A percentile compares a stretch with the other conserved stretches of the same genome.
phyloP scores from a whole-genome alignment of 1,140 invertebrate species.

The Pentalonia nigronervosa region DNA sequence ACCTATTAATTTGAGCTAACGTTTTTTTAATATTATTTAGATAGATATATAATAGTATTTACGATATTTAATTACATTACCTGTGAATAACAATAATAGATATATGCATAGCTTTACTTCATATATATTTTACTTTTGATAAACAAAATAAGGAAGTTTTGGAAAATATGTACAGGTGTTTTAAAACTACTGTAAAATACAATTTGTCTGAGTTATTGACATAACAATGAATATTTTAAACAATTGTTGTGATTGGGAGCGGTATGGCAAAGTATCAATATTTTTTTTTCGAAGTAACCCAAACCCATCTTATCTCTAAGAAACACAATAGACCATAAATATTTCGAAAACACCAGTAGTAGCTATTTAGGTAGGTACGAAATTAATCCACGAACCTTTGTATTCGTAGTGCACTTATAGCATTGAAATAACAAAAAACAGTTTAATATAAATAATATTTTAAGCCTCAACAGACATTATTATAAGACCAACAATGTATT shows the following conservation, averaged over 20 bases:
- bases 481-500: not conserved
- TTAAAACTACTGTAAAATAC: not conserved
- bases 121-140: not conserved
- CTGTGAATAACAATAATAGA: not conserved
- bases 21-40: not conserved
- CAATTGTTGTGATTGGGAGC: conserved; percentile 26
- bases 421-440: conserved; percentile 10
- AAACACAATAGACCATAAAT: conserved; percentile 15
- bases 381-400: not conserved
- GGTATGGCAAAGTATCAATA: conserved; percentile 14
- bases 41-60: not conserved
- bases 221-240: conserved; percentile 21
- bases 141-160: not conserved
- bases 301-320: not conserved
- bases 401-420: not conserved
- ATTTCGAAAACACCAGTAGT: conserved; percentile 28
- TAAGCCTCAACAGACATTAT: not conserved
- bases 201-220: not conserved
- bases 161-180: not conserved
- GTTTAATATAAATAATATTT: conserved; percentile 37
- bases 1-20: not conserved
- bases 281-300: conserved; percentile 15
- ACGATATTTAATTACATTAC: not conserved
- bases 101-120: not conserved
- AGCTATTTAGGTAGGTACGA: not conserved